Base-by-base conservation (phyloP, 2,888 invertebrate species). In the Meteorus colon region DNA sequence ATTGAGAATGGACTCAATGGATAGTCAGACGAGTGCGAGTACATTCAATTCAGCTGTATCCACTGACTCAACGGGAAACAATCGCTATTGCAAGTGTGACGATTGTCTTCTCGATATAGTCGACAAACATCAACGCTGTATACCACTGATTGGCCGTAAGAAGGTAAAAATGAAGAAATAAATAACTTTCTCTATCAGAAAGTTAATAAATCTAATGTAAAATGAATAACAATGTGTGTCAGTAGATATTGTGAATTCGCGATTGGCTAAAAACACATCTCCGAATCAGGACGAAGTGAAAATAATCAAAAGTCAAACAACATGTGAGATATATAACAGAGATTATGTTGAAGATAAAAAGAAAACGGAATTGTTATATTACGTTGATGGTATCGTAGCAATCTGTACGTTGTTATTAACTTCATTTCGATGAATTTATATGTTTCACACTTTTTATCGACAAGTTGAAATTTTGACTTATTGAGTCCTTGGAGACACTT, bases 41-140 rank as follows among this genome's bases (percentile, higher is more conserved):
- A 90, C 90, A 2, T 86, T 88, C 65, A 89, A 89, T 73, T 94
- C 95, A 74, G 91, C 93, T 75, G 92, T 93, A 24, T 95, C 95
- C 0, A 91, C 92, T 87, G 93, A 94, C 76, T 95, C 95, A 8
- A 88, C 89, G 59, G 94, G 94, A 88, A 95, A 95, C 85, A 80
- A 82, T 41, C n/a, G 48, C n/a, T 93, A 95, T 81, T 96, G 96
- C 89, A 92, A 94, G 78, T 96, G 96, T 88, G 96, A 96, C 87
- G 96, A 96, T 89, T 96, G 96, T 84, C 90, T 96, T 78, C 91
- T 96, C 81, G 96, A 95, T 5, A 96, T 96, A 81, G 95, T 94
- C 81, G 96, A 96, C 90, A 92, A 93, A 81, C 94, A 95, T 87
- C 86, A 86, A 55, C 84, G 81, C 24, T 80, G 80, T 59, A 80